phyloP scores from a whole-genome alignment of 2,797 vertebrate species.

The Danio tinwini region DNA sequence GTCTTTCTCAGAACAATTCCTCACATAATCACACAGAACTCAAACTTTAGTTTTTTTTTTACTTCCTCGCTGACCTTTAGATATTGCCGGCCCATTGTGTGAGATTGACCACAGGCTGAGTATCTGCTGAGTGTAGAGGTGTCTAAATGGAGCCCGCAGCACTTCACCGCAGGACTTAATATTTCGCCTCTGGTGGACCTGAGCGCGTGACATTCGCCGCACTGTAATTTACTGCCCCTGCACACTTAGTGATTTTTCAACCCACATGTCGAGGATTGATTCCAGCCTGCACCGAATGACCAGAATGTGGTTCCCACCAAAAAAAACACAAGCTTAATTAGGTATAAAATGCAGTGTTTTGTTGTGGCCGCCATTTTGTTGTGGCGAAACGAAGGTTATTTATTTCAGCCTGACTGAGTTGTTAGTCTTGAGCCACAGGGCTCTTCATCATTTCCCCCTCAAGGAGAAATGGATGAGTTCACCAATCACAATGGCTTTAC shows the following conservation, averaged over 20 bases:
- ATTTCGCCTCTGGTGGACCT: constrained; percentile 39
- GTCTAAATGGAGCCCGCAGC: constrained; percentile 45
- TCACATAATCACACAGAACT: constrained; percentile 20
- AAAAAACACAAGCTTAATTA: constrained; percentile 7
- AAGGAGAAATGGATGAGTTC: constrained; percentile 41
- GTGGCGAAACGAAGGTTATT: constrained; percentile 13
- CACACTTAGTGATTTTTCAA: constrained; percentile 30
- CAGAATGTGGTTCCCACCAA: constrained; percentile 10
- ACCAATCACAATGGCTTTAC: constrained; percentile 38
- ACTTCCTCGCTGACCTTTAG: constrained; percentile 31
- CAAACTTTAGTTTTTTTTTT: constrained; percentile 26
- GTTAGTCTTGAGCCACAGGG: constrained; percentile 35
- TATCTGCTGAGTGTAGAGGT: constrained; percentile 41
- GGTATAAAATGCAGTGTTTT: constrained; percentile 16
- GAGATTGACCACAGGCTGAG: constrained; percentile 10
- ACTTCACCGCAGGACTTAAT: constrained; percentile 39
- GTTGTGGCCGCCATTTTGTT: constrained; percentile 29
- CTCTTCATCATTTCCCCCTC: constrained; percentile 21
- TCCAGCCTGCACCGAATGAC: not conserved
- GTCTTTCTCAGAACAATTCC: not conserved
- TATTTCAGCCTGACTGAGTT: constrained; percentile 13
- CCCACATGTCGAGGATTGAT: constrained; percentile 36
- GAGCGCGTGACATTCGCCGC: constrained; percentile 32
- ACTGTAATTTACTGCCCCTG: constrained; percentile 48
- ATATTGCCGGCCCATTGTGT: constrained; percentile 32